Evolutionary conservation across 2,888 invertebrate genomes (phyloP).

Genomic region (Fissipunctia ypsillon): DNA sequence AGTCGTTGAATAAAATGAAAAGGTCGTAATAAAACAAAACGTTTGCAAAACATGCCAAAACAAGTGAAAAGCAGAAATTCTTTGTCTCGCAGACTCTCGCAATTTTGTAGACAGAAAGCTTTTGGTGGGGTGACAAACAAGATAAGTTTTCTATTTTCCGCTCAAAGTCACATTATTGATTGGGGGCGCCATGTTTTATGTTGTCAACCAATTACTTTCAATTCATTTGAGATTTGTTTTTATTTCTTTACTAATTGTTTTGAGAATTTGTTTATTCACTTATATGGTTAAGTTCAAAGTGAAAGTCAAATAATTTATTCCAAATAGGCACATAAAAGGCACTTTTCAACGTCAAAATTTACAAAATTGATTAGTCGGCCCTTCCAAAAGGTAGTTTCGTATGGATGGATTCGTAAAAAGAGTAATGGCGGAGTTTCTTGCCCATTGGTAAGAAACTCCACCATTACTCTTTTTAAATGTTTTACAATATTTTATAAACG

Average conservation of each 20-base stretch:
- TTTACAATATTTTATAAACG: no score
- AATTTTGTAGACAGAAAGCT: constrained; percentile 42
- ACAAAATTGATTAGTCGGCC: no score
- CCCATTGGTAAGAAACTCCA: no score
- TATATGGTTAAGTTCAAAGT: background rate
- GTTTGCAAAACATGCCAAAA: constrained; percentile 5
- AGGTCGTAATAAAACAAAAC: constrained; percentile 20
- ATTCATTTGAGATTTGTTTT: constrained; percentile 6
- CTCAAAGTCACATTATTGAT: constrained; percentile 51
- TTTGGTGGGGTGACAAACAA: constrained; percentile 44
- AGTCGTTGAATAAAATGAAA: constrained; percentile 2
- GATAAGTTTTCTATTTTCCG: constrained; percentile 49
- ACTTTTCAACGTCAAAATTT: no score
- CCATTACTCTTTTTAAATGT: no score
- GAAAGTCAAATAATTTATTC: no score
- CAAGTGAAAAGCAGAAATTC: constrained; percentile 21
- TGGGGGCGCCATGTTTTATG: constrained; percentile 9
- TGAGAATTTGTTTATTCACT: background rate
- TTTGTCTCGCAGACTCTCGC: constrained; percentile 37
- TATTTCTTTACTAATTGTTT: constrained; percentile 11
- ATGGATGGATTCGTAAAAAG: no score
- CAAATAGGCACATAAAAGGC: no score
- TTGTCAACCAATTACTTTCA: constrained; percentile 31
- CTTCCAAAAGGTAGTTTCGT: no score
- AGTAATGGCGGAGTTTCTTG: no score